Evolutionary conservation across 1,140 invertebrate species (phyloP).

Genomic region (Drosophila baimaii): DNA sequence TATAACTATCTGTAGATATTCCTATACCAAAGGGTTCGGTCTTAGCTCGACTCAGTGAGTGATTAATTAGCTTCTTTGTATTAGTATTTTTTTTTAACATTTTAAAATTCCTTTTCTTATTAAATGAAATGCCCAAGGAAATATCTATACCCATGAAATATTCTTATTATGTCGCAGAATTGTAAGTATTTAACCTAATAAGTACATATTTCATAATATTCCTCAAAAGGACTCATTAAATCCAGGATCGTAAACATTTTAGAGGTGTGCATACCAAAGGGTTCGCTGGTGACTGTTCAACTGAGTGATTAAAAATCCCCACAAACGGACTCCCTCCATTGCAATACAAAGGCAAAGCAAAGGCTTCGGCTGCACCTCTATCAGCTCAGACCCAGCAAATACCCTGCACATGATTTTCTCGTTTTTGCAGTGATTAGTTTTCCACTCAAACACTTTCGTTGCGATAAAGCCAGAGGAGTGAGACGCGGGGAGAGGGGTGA

Average conservation of each 20-base stretch:
- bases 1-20: neutral
- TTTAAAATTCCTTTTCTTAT: neutral
- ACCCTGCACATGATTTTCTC: neutral
- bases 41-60: too few species aligned
- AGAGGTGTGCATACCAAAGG: slow-evolving; percentile 8
- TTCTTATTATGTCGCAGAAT: too few species aligned
- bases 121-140: too few species aligned
- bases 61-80: neutral
- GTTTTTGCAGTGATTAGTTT: slow-evolving; percentile 42
- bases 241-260: neutral
- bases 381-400: slow-evolving; percentile 4
- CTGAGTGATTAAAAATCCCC: slow-evolving; percentile 1
- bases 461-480: neutral
- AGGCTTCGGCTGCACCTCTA: slow-evolving; percentile 4
- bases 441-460: slow-evolving; percentile 51
- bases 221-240: too few species aligned
- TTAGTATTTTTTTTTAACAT: too few species aligned
- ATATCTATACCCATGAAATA: rapidly evolving
- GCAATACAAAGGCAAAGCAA: neutral
- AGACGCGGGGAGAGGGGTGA: neutral
- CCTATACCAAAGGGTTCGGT: slow-evolving; percentile 9
- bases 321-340: neutral
- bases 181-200: neutral
- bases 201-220: neutral
- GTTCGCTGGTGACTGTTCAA: neutral